A percentile compares a stretch with the other conserved stretches of the same genome.
Evolutionary conservation across 2,113 vertebrate genomes (phyloP).

Genomic region (Indicator indicator): DNA sequence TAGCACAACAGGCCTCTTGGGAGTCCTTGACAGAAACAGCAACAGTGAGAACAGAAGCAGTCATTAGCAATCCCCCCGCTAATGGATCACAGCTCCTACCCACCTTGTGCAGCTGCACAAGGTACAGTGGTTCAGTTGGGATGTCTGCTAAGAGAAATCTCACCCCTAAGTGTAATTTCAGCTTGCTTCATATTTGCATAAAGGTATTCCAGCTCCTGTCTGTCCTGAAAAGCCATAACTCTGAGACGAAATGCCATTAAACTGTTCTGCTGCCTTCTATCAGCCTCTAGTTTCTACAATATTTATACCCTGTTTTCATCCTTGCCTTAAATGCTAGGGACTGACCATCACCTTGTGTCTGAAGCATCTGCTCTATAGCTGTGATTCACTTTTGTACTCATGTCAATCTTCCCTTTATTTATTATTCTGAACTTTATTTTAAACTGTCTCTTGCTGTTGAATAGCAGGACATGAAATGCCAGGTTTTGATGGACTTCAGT

Average conservation of each 20-base stretch:
- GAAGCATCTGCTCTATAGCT: neutral
- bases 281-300: constrained; percentile 40
- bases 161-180: constrained; percentile 26
- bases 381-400: neutral
- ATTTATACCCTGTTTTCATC: constrained; percentile 46
- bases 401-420: constrained; percentile 55
- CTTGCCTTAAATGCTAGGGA: constrained; percentile 47
- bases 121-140: neutral
- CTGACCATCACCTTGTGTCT: constrained; percentile 26
- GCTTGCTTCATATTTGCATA: constrained; percentile 41
- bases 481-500: constrained; percentile 41
- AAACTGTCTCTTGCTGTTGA: constrained; percentile 39
- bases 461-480: constrained; percentile 54
- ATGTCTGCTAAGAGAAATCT: neutral
- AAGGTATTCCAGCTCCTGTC: constrained; percentile 18
- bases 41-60: neutral
- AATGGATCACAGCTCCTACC: neutral
- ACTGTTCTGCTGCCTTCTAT: constrained; percentile 40
- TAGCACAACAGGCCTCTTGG: neutral
- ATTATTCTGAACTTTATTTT: constrained; percentile 68
- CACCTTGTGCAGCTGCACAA: neutral
- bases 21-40: neutral
- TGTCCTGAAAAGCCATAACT: constrained; percentile 18
- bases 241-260: constrained; percentile 47
- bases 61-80: neutral